Evolutionary conservation across 2,888 invertebrate genomes (phyloP).

Genomic region (Agrenia bidenticulata): DNA sequence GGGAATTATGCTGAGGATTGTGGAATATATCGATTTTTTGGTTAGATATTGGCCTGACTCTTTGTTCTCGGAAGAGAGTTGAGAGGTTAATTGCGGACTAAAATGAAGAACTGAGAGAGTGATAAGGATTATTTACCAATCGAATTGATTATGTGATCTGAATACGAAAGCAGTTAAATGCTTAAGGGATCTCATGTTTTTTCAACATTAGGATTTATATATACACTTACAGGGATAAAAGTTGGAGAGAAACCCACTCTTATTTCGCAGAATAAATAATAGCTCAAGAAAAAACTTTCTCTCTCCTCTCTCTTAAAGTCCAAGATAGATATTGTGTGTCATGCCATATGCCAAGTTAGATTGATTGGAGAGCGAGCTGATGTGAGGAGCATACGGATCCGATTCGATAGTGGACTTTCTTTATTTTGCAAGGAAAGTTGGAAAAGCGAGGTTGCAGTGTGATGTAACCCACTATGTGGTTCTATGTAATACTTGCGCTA

Average conservation of each 20-base stretch:
- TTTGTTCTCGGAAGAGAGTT: not conserved
- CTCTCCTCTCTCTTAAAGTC: not conserved
- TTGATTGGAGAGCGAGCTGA: slow-evolving; percentile 6
- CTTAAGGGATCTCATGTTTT: not conserved
- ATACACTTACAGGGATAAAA: not conserved
- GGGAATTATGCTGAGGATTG: too few species aligned
- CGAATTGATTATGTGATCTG: slow-evolving; percentile 10
- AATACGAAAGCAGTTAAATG: not conserved
- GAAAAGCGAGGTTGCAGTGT: too few species aligned
- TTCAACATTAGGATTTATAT: not conserved
- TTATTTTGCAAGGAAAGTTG: too few species aligned
- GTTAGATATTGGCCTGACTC: too few species aligned
- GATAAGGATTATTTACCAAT: slow-evolving; percentile 14
- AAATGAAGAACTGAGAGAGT: slow-evolving; percentile 5
- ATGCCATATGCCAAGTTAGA: slow-evolving; percentile 3
- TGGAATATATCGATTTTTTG: too few species aligned
- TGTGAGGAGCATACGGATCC: slow-evolving; percentile 3
- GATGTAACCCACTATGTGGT: too few species aligned
- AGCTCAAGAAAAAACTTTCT: not conserved
- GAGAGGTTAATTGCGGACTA: slow-evolving; percentile 1
- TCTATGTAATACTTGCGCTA: too few species aligned
- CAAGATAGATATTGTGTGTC: not conserved
- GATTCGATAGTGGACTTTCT: too few species aligned
- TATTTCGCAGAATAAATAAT: not conserved
- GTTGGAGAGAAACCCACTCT: slow-evolving; percentile 1